Evolutionary conservation across 2,888 invertebrate genomes (phyloP), one percentile per base, ranked within the genome.

Genomic region (Drosophila buzzatii): DNA sequence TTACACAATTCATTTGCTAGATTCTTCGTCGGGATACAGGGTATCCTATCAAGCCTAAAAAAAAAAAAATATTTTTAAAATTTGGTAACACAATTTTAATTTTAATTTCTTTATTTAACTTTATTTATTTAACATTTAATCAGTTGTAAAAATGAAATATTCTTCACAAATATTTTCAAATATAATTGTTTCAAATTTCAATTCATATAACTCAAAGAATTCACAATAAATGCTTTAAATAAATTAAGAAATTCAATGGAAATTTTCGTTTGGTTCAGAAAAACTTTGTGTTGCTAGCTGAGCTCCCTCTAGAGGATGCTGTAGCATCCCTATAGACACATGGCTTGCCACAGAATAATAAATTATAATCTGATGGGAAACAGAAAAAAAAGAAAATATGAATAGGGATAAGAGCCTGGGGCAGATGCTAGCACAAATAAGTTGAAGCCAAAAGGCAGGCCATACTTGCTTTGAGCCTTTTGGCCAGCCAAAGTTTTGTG

Each of bases 391-490:
- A 41, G 18, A 18, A 42, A 42, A 23, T 27, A 23, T 14, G 18
- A 14, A 10, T 20, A 4, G 31, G 7, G 55, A 10, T 2, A 0
- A 2, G 45, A 20, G 16, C 39, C 39, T 39, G 16, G 14, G 63
- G 12, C 12, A 37, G 14, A 6, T 6, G 5, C 18, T 55, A 33
- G 33, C 27, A 62, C 51, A 55, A 61, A 42, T 42, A 39, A 18
- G 27, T 39, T 31, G 33, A 41, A 61, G 31, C 52, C 37, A 51
- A 70, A 64, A 47, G 57, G 69, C 58, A 67, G 52, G 45, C 83
- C 35, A 9, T 35, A 88, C 89, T 85, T 81, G 83, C 89, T 85
- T 85, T 85, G 85, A 81, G 67, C 71, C 89, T 81, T 81, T 82
- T 71, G 65, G 61, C 60, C 59, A 52, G 60, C 57, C 60, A 49